Conservation (phyloP, 2,888 invertebrate genomes). For the Biston stratarius region DNA sequence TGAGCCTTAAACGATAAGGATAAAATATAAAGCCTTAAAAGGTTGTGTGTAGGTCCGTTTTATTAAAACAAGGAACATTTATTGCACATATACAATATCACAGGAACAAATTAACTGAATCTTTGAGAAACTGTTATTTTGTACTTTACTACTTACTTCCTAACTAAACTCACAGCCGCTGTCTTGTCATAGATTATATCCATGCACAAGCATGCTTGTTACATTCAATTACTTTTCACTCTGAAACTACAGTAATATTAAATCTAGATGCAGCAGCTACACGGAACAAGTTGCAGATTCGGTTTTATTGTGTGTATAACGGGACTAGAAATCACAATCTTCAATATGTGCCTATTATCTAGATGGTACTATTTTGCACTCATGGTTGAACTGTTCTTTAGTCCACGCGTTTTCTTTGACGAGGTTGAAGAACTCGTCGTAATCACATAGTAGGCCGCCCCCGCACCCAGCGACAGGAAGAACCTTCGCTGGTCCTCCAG, state of each 20-base stretch:
- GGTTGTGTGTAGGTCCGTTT: constrained; percentile 35
- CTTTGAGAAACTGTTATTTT: constrained; percentile 12
- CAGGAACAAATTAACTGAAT: constrained; percentile 20
- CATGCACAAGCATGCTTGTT: background rate
- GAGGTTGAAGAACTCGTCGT: constrained; percentile 76
- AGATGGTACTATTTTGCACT: constrained; percentile 49
- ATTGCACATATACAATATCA: constrained; percentile 15
- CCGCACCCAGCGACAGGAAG: constrained; percentile 80
- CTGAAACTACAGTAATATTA: no score
- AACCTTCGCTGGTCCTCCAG: constrained; percentile 66
- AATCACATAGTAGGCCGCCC: constrained; percentile 73
- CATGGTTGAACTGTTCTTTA: constrained; percentile 55
- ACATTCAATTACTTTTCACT: background rate
- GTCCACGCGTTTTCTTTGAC: constrained; percentile 63
- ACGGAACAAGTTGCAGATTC: background rate
- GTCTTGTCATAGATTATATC: constrained; percentile 6
- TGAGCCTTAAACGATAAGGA: constrained; percentile 19
- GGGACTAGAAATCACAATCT: constrained; percentile 9
- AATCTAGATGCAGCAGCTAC: background rate
- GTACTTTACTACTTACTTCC: constrained; percentile 11
- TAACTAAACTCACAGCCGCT: constrained; percentile 37
- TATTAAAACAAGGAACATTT: constrained; percentile 28
- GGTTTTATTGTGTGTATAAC: constrained; percentile 4
- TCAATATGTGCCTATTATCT: constrained; percentile 33
- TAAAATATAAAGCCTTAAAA: constrained; percentile 27